Base-by-base conservation (phyloP, 2,888 invertebrate species). In the Hoplodrina blanda region DNA sequence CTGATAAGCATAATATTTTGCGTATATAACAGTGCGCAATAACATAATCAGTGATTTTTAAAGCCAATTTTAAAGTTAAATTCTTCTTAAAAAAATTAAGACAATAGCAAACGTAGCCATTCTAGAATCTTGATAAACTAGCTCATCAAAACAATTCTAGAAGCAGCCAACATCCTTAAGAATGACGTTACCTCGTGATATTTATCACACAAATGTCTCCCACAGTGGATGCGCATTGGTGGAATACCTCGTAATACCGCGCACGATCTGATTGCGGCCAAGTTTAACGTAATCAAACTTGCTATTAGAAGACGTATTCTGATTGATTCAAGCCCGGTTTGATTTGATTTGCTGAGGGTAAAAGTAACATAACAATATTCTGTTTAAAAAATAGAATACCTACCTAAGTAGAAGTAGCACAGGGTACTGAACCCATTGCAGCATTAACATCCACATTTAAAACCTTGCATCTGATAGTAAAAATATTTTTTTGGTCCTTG, bases 211-310 rank as follows among this genome's bases (percentile, higher is more conserved):
- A 83, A 83, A 85, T 83, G 81, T 83, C 77, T 85, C 79, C 77
- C 85, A 85, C 81, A 84, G 71, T 73, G 54, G 83, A 83, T 81
- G 83, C 69, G 78, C 81, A 83, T 84, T 65, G 59, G 66, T 56
- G 76, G 81, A 80, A 87, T 86, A 81, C 78, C 85, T 88, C 81
- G 82, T 85, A 82, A 85, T 81, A 78, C 78, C 74, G 80, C 73
- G 78, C 91, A 91, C 91, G 91, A 91, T 88, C 87, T 87, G 88
- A 90, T 91, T 87, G 88, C 86, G 74, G 81, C 83, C 84, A 83
- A 83, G 83, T 86, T 87, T 85, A 85, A 85, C 74, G 78, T 84
- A 89, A 91, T 90, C 89, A 89, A 88, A 85, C 82, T 82, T 80
- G 71, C 61, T 83, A 76, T 80, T 76, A 61, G 54, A 44, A 76